phyloP scores from a whole-genome alignment of 1,140 invertebrate species.

The Tetraneura akinire region DNA sequence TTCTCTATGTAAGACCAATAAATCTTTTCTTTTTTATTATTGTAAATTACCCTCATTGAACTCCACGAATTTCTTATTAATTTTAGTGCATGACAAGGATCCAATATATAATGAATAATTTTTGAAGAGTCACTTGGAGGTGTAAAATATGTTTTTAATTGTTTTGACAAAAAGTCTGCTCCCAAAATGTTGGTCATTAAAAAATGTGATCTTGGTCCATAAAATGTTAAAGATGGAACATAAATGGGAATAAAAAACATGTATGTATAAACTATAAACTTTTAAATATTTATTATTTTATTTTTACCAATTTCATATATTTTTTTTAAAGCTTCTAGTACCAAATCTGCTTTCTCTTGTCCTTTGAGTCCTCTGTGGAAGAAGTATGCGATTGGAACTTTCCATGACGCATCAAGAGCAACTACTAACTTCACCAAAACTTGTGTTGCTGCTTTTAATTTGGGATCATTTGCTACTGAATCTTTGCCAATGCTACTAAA shows the following conservation, averaged over 20 bases:
- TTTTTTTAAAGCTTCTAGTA: too few species aligned
- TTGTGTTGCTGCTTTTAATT: constrained; percentile 1
- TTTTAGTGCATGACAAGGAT: background rate
- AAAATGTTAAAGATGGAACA: background rate
- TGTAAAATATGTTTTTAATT: constrained; percentile 23
- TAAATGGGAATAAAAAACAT: too few species aligned
- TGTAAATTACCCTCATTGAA: background rate
- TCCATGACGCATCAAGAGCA: background rate
- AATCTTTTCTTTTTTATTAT: background rate
- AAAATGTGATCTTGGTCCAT: constrained; percentile 9
- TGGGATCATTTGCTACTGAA: background rate
- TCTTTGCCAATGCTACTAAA: constrained; percentile 52
- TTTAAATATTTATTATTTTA: too few species aligned
- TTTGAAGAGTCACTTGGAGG: constrained; percentile 34
- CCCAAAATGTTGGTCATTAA: constrained; percentile 6
- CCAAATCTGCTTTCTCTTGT: constrained; percentile 43
- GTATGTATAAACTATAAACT: too few species aligned
- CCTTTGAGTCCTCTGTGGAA: constrained; percentile 53
- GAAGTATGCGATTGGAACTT: constrained; percentile 51
- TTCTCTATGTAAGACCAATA: background rate
- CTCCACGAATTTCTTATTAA: background rate
- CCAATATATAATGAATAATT: background rate
- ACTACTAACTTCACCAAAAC: constrained; percentile 28
- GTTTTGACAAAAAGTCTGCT: background rate
- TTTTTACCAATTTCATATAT: too few species aligned